Percentiles rank a stretch among this genome's conserved stretches.
Conservation (phyloP, 2,888 invertebrate genomes). For the Lycophotia porphyrea region DNA sequence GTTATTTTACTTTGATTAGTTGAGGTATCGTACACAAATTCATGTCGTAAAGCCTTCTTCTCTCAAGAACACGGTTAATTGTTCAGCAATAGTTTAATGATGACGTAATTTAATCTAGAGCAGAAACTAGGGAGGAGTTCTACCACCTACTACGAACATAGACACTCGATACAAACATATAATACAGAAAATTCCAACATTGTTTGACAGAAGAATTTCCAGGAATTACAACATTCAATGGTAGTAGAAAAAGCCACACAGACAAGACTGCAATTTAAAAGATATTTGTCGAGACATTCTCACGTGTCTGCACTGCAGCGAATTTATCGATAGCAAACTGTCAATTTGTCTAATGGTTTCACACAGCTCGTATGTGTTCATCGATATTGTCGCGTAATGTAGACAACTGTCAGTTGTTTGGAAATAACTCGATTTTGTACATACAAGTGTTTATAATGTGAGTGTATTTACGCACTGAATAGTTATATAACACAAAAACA, state of each 20-base stretch:
- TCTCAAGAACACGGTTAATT: neutral
- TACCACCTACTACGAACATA: neutral
- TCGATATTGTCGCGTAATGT: slow-evolving; percentile 21
- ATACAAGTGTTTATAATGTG: neutral
- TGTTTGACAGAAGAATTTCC: neutral
- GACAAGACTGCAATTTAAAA: neutral
- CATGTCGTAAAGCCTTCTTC: too few relatives aligned
- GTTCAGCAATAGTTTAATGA: neutral
- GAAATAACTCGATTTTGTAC: slow-evolving; percentile 1
- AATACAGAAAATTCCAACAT: neutral
- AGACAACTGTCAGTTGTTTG: neutral
- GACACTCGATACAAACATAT: neutral
- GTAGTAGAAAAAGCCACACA: neutral
- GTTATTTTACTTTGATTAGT: too few relatives aligned
- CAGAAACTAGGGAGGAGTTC: neutral
- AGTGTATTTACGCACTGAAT: neutral
- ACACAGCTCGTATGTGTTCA: slow-evolving; percentile 10
- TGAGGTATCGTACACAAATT: too few relatives aligned
- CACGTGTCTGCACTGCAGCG: slow-evolving; percentile 20
- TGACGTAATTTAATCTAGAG: neutral
- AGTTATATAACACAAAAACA: neutral
- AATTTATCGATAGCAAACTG: slow-evolving; percentile 34
- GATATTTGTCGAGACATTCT: neutral
- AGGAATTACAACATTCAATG: neutral
- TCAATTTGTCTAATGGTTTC: slow-evolving; percentile 45